Base-by-base conservation (phyloP, 2,113 vertebrate species). In the Sphyrna mokarran region DNA sequence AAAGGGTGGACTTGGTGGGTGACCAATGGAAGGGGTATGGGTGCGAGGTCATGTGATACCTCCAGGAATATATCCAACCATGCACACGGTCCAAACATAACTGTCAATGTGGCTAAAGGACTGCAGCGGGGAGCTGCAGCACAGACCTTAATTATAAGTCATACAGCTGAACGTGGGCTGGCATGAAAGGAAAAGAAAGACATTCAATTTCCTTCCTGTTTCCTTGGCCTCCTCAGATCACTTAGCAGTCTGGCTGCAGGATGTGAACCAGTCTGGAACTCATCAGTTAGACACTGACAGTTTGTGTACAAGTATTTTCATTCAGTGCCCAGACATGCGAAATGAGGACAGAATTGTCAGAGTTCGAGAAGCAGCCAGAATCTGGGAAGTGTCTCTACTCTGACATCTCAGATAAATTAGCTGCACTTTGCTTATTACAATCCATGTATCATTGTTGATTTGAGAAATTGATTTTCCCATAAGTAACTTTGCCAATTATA, bases 201-300 rank as follows among this genome's bases (percentile, higher is more conserved):
- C 29, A 83, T 83, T 61, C 87, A 58, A 13, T 90, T 90, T 90
- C 87, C 87, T 90, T 90, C 87, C 87, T 90, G 87, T 90, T 90
- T n/a, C 87, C 29, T 90, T 58, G 54, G 48, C 87, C 26, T 33
- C 26, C 54, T 18, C 10, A 29, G 54, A 33, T 90, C 54, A 90
- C 87, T 90, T 14, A 58, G 26, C 91, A 69, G 37, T 70, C 66
- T 11, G 66, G 37, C 91, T n/a, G 37, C 63, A 94, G 63, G 33
- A 94, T 69, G 63, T 94, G 68, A 69, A 68, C 11, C 33, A 40
- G 90, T 48, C 90, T 94, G 90, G 90, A 94, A 14, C 63, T 94
- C 61, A 70, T 70, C 91, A 94, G 37, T 94, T 70, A 94, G 22
- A 48, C 4, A 37, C 66, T 70, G 91, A 33, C 91, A 94, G 91